phyloP scores from a whole-genome alignment of 2,888 invertebrate species.

The Andrena bucephala region DNA sequence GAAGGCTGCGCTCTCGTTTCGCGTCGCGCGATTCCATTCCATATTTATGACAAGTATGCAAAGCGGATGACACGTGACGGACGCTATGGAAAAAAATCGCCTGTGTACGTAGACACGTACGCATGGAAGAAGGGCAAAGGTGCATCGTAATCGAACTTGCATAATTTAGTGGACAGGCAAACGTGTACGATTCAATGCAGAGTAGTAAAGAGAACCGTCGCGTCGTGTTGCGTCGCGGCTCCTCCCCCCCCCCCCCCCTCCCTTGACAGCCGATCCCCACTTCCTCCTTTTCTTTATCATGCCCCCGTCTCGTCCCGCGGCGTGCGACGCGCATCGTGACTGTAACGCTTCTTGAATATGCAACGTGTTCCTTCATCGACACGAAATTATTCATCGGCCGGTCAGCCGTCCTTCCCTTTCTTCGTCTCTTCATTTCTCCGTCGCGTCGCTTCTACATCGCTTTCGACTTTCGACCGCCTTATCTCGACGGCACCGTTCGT shows the following conservation, averaged over 20 bases:
- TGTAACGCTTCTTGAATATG: slow-evolving; percentile 64
- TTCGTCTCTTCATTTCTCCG: slow-evolving; percentile 1
- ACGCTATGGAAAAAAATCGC: slow-evolving; percentile 14
- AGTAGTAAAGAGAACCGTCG: slow-evolving; percentile 34
- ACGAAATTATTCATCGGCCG: slow-evolving; percentile 69
- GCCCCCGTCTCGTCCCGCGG: slow-evolving; percentile 25
- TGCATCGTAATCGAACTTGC: slow-evolving; percentile 48
- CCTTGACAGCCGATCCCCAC: background rate
- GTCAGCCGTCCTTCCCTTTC: slow-evolving; percentile 27
- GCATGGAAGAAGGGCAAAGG: slow-evolving; percentile 27
- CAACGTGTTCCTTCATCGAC: slow-evolving; percentile 49
- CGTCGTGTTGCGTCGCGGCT: background rate
- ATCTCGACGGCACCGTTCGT: background rate
- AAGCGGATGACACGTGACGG: background rate
- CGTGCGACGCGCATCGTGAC: slow-evolving; percentile 38
- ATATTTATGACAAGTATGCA: slow-evolving; percentile 25
- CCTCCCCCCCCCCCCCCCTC: background rate
- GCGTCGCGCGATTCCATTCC: slow-evolving; percentile 4
- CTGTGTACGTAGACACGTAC: background rate
- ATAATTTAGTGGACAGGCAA: slow-evolving; percentile 45
- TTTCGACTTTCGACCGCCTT: background rate
- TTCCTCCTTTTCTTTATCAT: slow-evolving; percentile 3
- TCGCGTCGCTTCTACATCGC: background rate
- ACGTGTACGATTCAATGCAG: slow-evolving; percentile 37
- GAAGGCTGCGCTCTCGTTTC: slow-evolving; percentile 9